Conservation (phyloP, 2,797 vertebrate species). For the Helicolenus hilgendorfi region DNA sequence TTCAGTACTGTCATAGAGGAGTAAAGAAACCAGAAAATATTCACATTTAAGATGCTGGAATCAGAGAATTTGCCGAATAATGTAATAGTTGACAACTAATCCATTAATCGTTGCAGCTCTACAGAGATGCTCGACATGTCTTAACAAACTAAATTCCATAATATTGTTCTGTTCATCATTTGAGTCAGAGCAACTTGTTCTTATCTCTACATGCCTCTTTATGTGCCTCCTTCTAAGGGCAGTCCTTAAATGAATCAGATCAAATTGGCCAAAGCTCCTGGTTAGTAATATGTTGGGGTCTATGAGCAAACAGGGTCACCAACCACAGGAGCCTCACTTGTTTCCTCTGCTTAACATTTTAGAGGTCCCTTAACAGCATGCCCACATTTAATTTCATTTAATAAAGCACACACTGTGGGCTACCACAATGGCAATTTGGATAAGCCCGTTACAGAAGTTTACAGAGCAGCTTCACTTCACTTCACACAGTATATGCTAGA, state of each 20-base stretch:
- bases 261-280: background rate
- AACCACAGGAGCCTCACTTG: background rate
- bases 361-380: background rate
- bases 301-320: background rate
- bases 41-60: too few species aligned
- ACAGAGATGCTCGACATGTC: background rate
- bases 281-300: background rate
- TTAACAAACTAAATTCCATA: background rate
- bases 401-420: constrained; percentile 5
- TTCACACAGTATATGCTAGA: background rate
- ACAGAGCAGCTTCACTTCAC: background rate
- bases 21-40: too few species aligned
- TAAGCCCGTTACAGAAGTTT: background rate
- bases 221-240: background rate
- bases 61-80: too few species aligned
- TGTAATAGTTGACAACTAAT: too few species aligned
- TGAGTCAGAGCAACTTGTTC: background rate
- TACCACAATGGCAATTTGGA: background rate
- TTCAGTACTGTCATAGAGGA: too few species aligned
- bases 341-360: background rate
- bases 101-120: too few species aligned
- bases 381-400: background rate
- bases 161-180: background rate
- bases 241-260: background rate
- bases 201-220: background rate